Evolutionary conservation across 2,797 vertebrate genomes (phyloP).

Genomic region (Sebastes itinus): DNA sequence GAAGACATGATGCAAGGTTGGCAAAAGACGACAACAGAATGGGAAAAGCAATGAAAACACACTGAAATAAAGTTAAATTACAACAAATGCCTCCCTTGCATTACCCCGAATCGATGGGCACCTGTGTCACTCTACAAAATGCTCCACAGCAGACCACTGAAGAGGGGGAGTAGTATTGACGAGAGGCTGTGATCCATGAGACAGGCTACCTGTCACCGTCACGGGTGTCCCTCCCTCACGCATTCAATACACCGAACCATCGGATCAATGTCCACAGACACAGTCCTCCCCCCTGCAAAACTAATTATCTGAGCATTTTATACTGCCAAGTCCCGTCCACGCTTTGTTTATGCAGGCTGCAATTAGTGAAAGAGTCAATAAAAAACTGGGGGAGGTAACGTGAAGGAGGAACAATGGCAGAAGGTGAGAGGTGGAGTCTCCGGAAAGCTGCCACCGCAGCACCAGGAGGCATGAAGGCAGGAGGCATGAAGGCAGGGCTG

Average conservation of each 20-base stretch:
- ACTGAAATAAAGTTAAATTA: conserved; percentile 46
- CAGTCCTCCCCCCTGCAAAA: conserved; percentile 72
- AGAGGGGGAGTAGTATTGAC: conserved; percentile 71
- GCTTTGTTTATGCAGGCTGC: conserved; percentile 83
- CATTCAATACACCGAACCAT: conserved; percentile 73
- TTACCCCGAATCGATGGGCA: conserved; percentile 70
- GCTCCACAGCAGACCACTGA: conserved; percentile 60
- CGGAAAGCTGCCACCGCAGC: conserved; percentile 34
- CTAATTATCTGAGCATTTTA: conserved; percentile 84
- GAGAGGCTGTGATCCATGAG: conserved; percentile 80
- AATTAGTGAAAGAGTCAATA: conserved; percentile 90
- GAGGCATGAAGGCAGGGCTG: conserved; percentile 1
- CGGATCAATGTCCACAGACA: conserved; percentile 79
- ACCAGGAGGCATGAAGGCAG: conserved; percentile 1
- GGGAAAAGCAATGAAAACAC: conserved; percentile 7
- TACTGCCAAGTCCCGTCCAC: conserved; percentile 68
- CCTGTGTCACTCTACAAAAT: conserved; percentile 70
- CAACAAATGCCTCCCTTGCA: conserved; percentile 51
- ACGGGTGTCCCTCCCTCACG: conserved; percentile 57
- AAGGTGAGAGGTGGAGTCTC: conserved; percentile 53
- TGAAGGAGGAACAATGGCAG: conserved; percentile 70
- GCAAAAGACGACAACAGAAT: conserved; percentile 5
- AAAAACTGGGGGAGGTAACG: conserved; percentile 80
- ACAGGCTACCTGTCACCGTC: conserved; percentile 79
- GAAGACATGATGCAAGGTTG: conserved; percentile 15